Percentiles rank a stretch among this genome's conserved stretches.
Conservation (phyloP, 2,888 invertebrate genomes). For the Apoda limacodes region DNA sequence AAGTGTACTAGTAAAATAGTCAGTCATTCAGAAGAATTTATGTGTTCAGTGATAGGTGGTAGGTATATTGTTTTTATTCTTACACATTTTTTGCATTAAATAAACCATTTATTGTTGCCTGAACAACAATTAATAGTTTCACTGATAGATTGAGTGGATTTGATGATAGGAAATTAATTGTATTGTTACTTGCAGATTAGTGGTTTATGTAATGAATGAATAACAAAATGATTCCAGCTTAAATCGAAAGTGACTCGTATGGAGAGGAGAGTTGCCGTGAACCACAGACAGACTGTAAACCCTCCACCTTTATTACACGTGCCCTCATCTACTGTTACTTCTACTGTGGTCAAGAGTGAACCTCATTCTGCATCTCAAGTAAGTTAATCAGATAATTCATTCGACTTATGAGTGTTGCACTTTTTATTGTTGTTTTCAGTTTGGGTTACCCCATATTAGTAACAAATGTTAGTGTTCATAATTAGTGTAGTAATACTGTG, state of each 20-base stretch:
- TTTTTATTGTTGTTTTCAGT: background rate
- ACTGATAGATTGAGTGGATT: too few relatives aligned
- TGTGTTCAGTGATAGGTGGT: too few relatives aligned
- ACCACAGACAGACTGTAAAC: conserved; percentile 58
- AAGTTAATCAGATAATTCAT: conserved; percentile 1
- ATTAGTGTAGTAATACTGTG: too few relatives aligned
- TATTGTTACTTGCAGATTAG: too few relatives aligned
- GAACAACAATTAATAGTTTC: conserved; percentile 1
- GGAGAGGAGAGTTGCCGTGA: conserved; percentile 68
- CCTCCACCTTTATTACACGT: conserved; percentile 30
- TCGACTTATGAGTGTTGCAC: background rate
- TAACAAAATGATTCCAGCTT: conserved; percentile 68
- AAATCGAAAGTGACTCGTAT: conserved; percentile 75
- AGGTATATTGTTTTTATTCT: conserved; percentile 1
- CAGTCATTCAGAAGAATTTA: too few relatives aligned
- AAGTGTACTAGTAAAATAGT: too few relatives aligned
- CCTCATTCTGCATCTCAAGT: conserved; percentile 16
- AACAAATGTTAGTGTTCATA: too few relatives aligned
- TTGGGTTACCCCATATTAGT: too few relatives aligned
- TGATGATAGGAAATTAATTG: too few relatives aligned
- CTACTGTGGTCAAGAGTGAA: conserved; percentile 16
- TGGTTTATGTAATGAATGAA: conserved; percentile 3
- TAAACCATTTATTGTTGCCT: conserved; percentile 11
- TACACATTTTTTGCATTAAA: conserved; percentile 7
- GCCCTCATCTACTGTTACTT: conserved; percentile 24